A percentile compares a stretch with the other conserved stretches of the same genome.
Conservation (phyloP, 2,113 vertebrate genomes). For the Nesogale talazaci region DNA sequence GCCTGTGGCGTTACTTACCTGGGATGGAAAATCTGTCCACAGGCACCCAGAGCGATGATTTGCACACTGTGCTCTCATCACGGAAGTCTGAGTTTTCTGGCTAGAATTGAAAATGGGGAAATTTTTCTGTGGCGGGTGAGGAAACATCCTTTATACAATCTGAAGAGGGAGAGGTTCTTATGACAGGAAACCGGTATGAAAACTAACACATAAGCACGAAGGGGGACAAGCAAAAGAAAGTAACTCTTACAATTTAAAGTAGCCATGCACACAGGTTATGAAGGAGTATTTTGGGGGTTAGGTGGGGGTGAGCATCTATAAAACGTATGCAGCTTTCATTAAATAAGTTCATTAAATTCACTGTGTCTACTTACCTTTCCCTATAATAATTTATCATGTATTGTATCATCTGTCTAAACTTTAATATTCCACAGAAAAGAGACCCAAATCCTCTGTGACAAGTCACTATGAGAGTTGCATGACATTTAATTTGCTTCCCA, state of each 20-base stretch:
- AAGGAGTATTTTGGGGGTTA: neutral
- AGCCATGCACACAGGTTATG: neutral
- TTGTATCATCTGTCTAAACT: neutral
- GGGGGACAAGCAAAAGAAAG: neutral
- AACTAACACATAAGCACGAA: neutral
- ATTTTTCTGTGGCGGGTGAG: slow-evolving; percentile 55
- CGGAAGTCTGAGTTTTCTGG: slow-evolving; percentile 69
- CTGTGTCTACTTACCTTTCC: neutral
- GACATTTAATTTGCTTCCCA: neutral
- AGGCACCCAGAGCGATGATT: slow-evolving; percentile 51
- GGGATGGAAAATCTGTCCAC: slow-evolving; percentile 64
- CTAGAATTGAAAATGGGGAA: slow-evolving; percentile 54
- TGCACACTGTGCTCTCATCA: slow-evolving; percentile 67
- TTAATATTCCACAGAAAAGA: neutral
- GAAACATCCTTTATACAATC: slow-evolving; percentile 56
- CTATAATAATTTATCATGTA: slow-evolving; percentile 19
- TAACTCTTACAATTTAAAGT: neutral
- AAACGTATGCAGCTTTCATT: slow-evolving; percentile 14
- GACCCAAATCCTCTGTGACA: neutral
- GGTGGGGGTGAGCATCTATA: neutral
- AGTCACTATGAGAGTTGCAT: neutral
- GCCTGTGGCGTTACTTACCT: slow-evolving; percentile 81
- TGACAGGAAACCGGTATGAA: neutral
- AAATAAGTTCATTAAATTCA: neutral
- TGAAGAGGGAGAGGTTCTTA: slow-evolving; percentile 57